A percentile compares a stretch with the other conserved stretches of the same genome.
These are phyloP conservation scores for Anolis carolinensis DNA, from an alignment of 2,113 vertebrate species.

Conservation along the genomic window DNA sequence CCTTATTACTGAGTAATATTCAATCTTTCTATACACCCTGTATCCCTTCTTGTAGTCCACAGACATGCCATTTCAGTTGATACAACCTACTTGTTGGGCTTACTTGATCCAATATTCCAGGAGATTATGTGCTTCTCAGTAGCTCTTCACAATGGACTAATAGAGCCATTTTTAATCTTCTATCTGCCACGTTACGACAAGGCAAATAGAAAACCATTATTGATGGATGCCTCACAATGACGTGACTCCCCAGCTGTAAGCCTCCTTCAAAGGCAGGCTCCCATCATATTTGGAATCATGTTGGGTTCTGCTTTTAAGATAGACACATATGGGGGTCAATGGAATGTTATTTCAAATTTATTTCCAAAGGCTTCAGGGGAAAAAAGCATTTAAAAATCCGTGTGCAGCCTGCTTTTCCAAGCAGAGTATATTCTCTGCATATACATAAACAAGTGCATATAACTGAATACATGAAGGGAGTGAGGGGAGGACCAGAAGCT, in stretches of 20 bases:
- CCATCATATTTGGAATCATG: neutral
- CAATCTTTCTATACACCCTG: neutral
- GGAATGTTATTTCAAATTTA: neutral
- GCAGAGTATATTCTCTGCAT: neutral
- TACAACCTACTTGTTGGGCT: neutral
- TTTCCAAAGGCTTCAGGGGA: neutral
- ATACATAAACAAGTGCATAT: neutral
- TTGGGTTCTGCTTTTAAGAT: neutral
- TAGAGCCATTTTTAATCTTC: neutral
- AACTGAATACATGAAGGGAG: neutral
- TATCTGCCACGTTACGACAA: neutral
- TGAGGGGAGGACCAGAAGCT: constrained; percentile 14
- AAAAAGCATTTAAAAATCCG: neutral
- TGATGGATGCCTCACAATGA: neutral
- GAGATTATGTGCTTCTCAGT: neutral
- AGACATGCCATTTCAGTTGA: neutral
- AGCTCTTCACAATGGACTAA: neutral
- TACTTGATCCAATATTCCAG: neutral
- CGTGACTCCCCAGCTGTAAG: neutral
- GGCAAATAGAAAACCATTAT: neutral
- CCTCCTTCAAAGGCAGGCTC: neutral
- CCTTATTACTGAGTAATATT: neutral
- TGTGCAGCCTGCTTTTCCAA: neutral
- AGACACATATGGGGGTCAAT: neutral
- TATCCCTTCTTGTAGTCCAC: too few relatives aligned